These are phyloP conservation scores for Ammodytes marinus DNA, from an alignment of 2,113 vertebrate genomes.

Conservation along the genomic window DNA sequence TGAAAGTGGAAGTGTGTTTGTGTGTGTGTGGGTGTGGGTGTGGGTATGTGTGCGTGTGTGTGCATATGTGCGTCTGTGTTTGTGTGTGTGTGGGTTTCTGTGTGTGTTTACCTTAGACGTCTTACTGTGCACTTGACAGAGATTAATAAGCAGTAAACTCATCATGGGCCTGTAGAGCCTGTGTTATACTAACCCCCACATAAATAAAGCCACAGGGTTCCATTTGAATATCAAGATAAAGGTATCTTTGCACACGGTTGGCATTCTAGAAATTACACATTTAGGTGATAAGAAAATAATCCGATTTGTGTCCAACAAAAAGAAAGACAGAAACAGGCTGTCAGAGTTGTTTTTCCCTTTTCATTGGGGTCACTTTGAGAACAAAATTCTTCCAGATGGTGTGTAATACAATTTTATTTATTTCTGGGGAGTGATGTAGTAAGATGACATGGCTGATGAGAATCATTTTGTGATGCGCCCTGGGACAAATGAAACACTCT, in stretches of 20 bases:
- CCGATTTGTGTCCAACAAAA: not conserved
- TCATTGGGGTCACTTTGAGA: slow-evolving; percentile 65
- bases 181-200: slow-evolving; percentile 67
- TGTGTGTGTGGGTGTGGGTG: slow-evolving; percentile 2
- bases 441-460: slow-evolving; percentile 60
- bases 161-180: slow-evolving; percentile 46
- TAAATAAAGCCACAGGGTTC: slow-evolving; percentile 70
- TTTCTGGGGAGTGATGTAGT: slow-evolving; percentile 65
- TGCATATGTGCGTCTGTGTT: too few relatives aligned
- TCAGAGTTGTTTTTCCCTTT: slow-evolving; percentile 11
- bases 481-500: slow-evolving; percentile 73
- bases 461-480: slow-evolving; percentile 63
- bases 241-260: slow-evolving; percentile 34
- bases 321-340: not conserved
- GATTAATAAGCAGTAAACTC: slow-evolving; percentile 65
- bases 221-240: slow-evolving; percentile 50
- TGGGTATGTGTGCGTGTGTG: not conserved
- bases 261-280: slow-evolving; percentile 14
- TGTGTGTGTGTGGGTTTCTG: too few relatives aligned
- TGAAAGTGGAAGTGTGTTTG: not conserved
- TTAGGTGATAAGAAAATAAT: not conserved
- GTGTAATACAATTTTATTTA: slow-evolving; percentile 67
- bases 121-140: slow-evolving; percentile 61
- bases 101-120: too few relatives aligned
- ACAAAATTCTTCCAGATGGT: slow-evolving; percentile 74